Evolutionary conservation across 2,113 vertebrate species (phyloP).

Genomic region (Propithecus coquereli): DNA sequence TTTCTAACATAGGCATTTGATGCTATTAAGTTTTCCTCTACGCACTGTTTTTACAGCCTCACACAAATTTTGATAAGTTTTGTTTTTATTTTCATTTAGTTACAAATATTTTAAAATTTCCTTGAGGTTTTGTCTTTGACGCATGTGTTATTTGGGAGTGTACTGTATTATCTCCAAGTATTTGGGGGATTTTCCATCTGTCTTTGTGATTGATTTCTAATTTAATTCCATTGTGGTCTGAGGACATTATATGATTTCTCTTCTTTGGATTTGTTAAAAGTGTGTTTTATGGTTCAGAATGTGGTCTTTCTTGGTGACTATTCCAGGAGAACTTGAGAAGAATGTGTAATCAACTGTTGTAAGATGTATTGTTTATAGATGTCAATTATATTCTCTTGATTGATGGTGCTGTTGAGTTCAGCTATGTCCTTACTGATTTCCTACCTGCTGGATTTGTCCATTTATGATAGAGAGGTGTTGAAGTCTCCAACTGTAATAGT

Average conservation of each 20-base stretch:
- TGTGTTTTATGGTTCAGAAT: neutral
- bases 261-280: neutral
- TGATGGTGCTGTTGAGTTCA: neutral
- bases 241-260: neutral
- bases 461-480: neutral
- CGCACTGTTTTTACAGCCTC: neutral
- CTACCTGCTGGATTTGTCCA: neutral
- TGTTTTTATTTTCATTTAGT: neutral
- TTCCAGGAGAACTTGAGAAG: neutral
- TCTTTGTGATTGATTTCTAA: neutral
- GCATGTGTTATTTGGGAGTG: neutral
- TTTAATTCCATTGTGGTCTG: neutral
- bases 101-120: neutral
- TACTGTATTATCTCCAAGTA: neutral
- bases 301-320: neutral
- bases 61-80: neutral
- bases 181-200: neutral
- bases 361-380: neutral
- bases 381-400: neutral
- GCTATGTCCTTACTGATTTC: neutral
- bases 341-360: neutral
- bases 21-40: neutral
- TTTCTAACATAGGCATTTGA: neutral
- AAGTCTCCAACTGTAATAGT: neutral
- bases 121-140: neutral